Evolutionary conservation across 2,797 vertebrate species (phyloP).

Genomic region (Mormyrus proboscirostris): DNA sequence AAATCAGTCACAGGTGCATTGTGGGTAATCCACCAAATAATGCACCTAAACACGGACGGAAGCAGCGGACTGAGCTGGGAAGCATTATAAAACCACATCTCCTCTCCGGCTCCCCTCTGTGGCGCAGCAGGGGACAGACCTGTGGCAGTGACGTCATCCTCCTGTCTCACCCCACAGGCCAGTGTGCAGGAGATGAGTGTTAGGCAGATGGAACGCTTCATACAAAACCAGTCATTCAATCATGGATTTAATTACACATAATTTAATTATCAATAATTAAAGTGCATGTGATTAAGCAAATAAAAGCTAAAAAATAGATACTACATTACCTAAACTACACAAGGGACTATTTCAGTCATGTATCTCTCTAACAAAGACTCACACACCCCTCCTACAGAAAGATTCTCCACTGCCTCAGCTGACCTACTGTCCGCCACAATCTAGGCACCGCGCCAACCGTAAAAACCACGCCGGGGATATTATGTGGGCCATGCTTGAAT

Average conservation of each 20-base stretch:
- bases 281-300: not conserved
- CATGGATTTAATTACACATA: not conserved
- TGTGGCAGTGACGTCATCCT: slow-evolving; percentile 46
- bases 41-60: not conserved
- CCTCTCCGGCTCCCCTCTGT: slow-evolving; percentile 51
- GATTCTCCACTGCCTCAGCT: not conserved
- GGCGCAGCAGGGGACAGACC: slow-evolving; percentile 52
- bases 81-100: slow-evolving; percentile 55
- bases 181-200: slow-evolving; percentile 30
- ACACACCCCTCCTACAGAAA: not conserved
- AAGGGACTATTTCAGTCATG: not conserved
- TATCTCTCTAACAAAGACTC: not conserved
- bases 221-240: not conserved
- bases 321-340: not conserved
- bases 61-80: slow-evolving; percentile 41
- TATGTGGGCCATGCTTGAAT: not conserved
- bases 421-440: not conserved
- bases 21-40: not conserved
- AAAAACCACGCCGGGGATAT: not conserved
- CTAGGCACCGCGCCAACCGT: not conserved
- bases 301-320: not conserved
- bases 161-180: slow-evolving; percentile 36
- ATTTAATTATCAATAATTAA: not conserved
- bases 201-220: not conserved
- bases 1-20: not conserved